phyloP scores from a whole-genome alignment of 23 tunicate species.

The Botrylloides violaceus region DNA sequence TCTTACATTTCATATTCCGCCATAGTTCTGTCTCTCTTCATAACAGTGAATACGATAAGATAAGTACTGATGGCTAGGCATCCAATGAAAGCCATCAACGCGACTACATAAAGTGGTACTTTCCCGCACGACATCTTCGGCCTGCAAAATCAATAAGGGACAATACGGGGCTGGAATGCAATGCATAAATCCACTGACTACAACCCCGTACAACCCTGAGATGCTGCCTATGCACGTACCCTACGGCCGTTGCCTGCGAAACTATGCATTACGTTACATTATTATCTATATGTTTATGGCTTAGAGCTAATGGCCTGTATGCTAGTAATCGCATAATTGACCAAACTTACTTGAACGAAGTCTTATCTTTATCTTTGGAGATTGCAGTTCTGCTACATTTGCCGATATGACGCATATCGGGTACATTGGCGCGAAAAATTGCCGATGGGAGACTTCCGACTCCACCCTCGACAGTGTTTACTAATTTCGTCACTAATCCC shows the following conservation, averaged over 20 bases:
- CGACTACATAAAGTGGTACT: constrained; percentile 9
- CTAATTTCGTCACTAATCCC: constrained; percentile 14
- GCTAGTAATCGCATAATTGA: no score
- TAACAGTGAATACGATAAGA: neutral
- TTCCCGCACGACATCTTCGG: constrained; percentile 28
- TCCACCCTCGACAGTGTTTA: constrained; percentile 4
- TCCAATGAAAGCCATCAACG: neutral
- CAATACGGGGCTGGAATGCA: no score
- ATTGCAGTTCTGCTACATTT: neutral
- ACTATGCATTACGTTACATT: no score
- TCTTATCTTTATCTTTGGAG: neutral
- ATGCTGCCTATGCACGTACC: no score
- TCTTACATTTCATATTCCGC: constrained; percentile 2
- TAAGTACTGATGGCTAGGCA: neutral
- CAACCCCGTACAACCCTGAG: no score
- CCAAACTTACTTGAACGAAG: neutral
- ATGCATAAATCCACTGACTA: no score
- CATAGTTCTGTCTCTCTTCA: neutral
- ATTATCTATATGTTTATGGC: no score
- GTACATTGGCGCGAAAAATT: constrained; percentile 19
- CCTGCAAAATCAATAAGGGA: neutral
- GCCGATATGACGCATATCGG: neutral
- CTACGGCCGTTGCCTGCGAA: no score
- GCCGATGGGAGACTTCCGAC: constrained; percentile 19
- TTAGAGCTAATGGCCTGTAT: no score